These are phyloP conservation scores for Latrodectus hesperus DNA, from an alignment of 2,888 invertebrate genomes.

Conservation along the genomic window DNA sequence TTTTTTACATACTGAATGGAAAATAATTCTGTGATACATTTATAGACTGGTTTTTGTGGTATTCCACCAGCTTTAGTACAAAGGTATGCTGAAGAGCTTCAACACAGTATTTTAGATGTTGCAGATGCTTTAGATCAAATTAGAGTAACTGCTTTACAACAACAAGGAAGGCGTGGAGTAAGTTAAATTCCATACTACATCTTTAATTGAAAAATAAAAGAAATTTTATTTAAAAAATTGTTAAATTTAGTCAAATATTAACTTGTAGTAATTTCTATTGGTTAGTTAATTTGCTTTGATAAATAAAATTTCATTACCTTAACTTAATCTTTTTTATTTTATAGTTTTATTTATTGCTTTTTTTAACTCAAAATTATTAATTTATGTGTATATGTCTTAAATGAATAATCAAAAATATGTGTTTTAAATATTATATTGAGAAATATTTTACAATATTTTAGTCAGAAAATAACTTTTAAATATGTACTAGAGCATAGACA, in stretches of 20 bases:
- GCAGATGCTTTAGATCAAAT: constrained; percentile 74
- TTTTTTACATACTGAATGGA: no score
- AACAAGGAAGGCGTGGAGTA: constrained; percentile 73
- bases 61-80: constrained; percentile 75
- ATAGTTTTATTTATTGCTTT: neutral
- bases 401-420: no score
- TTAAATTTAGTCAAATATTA: no score
- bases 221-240: no score
- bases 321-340: neutral
- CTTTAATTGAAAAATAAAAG: neutral
- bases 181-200: constrained; percentile 43
- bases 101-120: constrained; percentile 73
- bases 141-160: constrained; percentile 73
- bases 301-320: neutral
- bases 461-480: no score
- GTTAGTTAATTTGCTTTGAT: neutral
- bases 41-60: constrained; percentile 74
- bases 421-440: no score
- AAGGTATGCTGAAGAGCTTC: constrained; percentile 75
- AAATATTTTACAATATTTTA: no score
- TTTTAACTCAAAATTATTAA: neutral
- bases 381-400: no score
- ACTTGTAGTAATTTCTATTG: no score
- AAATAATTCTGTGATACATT: constrained; percentile 7
- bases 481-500: no score